A percentile compares a stretch with the other conserved stretches of the same genome.
These are phyloP conservation scores for Oryzias dopingdopingensis DNA, from an alignment of 2,797 vertebrate genomes.

Conservation along the genomic window DNA sequence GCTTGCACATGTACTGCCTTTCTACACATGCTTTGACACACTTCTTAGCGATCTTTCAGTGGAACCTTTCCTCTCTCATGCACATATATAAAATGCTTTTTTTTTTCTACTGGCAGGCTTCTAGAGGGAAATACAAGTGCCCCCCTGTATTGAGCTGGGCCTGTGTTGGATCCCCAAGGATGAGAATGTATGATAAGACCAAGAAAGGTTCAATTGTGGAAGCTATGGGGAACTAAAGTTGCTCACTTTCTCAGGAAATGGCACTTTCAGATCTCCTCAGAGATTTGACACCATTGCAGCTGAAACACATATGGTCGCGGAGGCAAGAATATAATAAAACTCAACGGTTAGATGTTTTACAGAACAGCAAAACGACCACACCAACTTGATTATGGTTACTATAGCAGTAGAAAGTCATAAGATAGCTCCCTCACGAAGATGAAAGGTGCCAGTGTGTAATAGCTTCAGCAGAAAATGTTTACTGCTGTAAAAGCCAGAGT, in stretches of 20 bases:
- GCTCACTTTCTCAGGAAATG: conserved; percentile 66
- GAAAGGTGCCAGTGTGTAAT: conserved; percentile 26
- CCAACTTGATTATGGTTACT: conserved; percentile 40
- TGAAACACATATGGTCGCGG: conserved; percentile 18
- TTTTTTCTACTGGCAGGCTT: conserved; percentile 40
- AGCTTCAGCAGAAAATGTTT: conserved; percentile 16
- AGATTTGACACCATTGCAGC: conserved; percentile 55
- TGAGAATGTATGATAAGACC: conserved; percentile 62
- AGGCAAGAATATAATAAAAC: conserved; percentile 26
- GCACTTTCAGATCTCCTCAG: conserved; percentile 56
- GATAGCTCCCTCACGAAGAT: conserved; percentile 17
- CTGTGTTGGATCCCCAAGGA: conserved; percentile 58
- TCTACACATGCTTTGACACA: too few relatives aligned
- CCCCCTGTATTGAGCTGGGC: conserved; percentile 49
- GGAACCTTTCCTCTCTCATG: conserved; percentile 18
- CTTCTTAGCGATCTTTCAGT: conserved; percentile 9
- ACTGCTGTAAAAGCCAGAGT: conserved; percentile 23
- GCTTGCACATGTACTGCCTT: conserved; percentile 7
- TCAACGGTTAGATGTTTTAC: conserved; percentile 25
- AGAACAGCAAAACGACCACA: conserved; percentile 37
- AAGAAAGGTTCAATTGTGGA: conserved; percentile 51
- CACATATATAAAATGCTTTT: conserved; percentile 21
- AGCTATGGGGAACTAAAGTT: conserved; percentile 54
- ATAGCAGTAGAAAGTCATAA: conserved; percentile 43
- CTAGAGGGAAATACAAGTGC: conserved; percentile 54